These are phyloP conservation scores for Philonicus albiceps DNA, from an alignment of 2,888 invertebrate genomes.

Conservation along the genomic window DNA sequence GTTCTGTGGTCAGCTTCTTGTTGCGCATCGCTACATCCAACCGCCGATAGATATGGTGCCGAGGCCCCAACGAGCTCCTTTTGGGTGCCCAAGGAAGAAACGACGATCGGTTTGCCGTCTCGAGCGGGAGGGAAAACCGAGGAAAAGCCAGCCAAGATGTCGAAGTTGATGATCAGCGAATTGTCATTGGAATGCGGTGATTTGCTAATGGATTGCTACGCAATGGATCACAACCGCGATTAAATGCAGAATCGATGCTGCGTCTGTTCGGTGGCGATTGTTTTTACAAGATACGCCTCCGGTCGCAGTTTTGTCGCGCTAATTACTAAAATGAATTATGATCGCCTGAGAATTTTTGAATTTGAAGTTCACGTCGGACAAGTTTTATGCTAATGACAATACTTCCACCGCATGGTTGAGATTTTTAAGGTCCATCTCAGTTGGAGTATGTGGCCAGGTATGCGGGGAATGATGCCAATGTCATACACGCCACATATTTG, in stretches of 20 bases:
- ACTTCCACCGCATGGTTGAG: neutral
- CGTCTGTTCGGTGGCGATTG: neutral
- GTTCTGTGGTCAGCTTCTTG: slow-evolving; percentile 24
- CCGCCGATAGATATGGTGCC: slow-evolving; percentile 13
- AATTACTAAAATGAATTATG: slow-evolving; percentile 36
- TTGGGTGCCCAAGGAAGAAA: slow-evolving; percentile 9
- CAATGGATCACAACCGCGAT: slow-evolving; percentile 25
- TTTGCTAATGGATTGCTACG: slow-evolving; percentile 40
- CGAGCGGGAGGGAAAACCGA: slow-evolving; percentile 20
- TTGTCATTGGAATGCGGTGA: slow-evolving; percentile 42
- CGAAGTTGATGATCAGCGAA: slow-evolving; percentile 38
- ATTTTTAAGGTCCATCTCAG: neutral
- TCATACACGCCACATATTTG: neutral
- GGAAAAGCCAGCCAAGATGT: slow-evolving; percentile 19
- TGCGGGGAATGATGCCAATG: neutral
- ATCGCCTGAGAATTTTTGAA: neutral
- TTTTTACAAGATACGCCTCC: slow-evolving; percentile 4
- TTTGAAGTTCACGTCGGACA: neutral
- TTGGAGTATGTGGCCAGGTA: neutral
- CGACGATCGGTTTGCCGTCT: neutral
- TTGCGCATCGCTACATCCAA: slow-evolving; percentile 25
- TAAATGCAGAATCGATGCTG: slow-evolving; percentile 4
- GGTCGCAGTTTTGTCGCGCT: slow-evolving; percentile 17
- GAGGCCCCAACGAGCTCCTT: neutral
- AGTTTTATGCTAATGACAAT: neutral